phyloP scores from a whole-genome alignment of 2,113 vertebrate genomes.

The Solea solea region DNA sequence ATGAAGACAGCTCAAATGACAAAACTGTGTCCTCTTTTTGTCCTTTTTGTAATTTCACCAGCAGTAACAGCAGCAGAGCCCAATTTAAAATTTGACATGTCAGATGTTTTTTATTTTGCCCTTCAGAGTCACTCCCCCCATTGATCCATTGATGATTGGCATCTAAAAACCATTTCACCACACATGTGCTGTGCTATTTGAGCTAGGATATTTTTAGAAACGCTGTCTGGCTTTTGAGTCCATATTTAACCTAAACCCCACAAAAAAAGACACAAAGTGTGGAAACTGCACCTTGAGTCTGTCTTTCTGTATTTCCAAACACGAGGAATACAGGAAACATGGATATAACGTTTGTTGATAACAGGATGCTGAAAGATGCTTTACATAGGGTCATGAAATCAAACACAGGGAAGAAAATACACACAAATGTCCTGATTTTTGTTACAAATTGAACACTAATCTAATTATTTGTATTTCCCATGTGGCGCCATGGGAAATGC shows the following conservation, averaged over 20 bases:
- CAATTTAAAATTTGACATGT: neutral
- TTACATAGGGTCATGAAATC: too few species aligned
- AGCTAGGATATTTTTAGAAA: conserved; percentile 58
- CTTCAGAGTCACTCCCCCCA: conserved; percentile 4
- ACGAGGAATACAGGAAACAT: too few species aligned
- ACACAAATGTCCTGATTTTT: conserved; percentile 42
- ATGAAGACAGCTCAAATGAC: conserved; percentile 53
- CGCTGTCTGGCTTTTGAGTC: conserved; percentile 55
- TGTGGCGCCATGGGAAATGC: conserved; percentile 33
- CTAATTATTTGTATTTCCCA: neutral
- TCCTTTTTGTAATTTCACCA: conserved; percentile 11
- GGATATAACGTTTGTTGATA: too few species aligned
- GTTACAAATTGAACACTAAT: neutral
- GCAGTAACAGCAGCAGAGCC: neutral
- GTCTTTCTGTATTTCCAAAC: too few species aligned
- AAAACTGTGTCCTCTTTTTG: conserved; percentile 34
- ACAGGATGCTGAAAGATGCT: too few species aligned
- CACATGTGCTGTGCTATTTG: conserved; percentile 45
- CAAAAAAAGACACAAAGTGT: conserved; percentile 1
- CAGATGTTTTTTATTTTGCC: conserved; percentile 2
- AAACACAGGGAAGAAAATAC: too few species aligned
- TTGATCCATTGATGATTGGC: conserved; percentile 38
- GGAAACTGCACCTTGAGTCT: too few species aligned
- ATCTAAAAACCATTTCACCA: conserved; percentile 46
- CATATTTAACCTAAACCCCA: conserved; percentile 38